These are phyloP conservation scores for Zoanthus gigantus DNA, from an alignment of 92 coral and sea anemone genomes.

Conservation along the genomic window DNA sequence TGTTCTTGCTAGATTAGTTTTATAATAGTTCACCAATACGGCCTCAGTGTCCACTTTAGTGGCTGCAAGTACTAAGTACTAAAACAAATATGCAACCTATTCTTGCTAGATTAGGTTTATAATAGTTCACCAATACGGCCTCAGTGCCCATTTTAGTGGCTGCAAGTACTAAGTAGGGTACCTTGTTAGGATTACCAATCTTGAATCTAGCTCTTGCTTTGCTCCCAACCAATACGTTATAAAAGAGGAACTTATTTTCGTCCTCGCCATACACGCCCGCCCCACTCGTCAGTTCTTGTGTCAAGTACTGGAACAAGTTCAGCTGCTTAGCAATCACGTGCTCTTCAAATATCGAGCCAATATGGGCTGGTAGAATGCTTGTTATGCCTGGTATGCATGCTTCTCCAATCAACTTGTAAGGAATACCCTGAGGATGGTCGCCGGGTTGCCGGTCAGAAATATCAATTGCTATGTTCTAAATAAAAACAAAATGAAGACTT, in stretches of 20 bases:
- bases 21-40: too few species aligned
- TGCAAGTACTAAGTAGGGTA: background rate
- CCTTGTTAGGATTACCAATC: constrained; percentile 95
- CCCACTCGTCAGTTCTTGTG: constrained; percentile 90
- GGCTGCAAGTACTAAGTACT: too few species aligned
- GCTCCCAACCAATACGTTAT: constrained; percentile 93
- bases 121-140: too few species aligned
- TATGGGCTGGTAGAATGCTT: constrained; percentile 73
- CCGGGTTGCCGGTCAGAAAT: constrained; percentile 95
- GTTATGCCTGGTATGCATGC: constrained; percentile 95
- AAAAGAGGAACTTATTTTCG: constrained; percentile 94
- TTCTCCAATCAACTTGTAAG: constrained; percentile 96
- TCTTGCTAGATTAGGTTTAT: too few species aligned
- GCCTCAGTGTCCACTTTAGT: too few species aligned
- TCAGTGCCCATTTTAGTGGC: too few species aligned
- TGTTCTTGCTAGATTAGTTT: too few species aligned
- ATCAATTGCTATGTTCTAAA: constrained; percentile 91
- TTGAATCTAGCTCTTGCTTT: constrained; percentile 92
- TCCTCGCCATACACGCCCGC: constrained; percentile 98
- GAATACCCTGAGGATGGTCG: constrained; percentile 98
- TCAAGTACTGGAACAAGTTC: constrained; percentile 87
- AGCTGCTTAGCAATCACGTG: constrained; percentile 94
- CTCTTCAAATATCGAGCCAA: constrained; percentile 98
- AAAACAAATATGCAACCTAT: too few species aligned
- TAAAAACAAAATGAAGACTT: background rate